Conservation (phyloP, 92 coral and sea anemone genomes). For the Umimayanthus chanpuru region DNA sequence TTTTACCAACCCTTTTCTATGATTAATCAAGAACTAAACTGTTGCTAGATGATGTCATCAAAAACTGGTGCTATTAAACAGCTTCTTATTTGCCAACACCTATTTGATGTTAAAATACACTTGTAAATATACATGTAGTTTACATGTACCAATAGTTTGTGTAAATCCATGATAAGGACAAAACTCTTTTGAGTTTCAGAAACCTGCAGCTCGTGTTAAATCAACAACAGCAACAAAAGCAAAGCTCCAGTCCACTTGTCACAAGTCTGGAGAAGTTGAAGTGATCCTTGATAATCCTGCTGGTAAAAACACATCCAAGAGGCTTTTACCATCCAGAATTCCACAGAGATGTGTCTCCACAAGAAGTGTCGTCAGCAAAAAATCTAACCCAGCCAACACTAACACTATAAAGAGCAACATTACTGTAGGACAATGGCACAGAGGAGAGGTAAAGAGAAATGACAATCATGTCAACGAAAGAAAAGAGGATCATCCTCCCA, state of each 20-base stretch:
- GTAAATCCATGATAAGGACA: not conserved
- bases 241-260: not conserved
- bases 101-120: too few species aligned
- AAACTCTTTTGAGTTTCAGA: conserved; percentile 3
- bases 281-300: not conserved
- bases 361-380: not conserved
- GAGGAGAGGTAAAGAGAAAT: not conserved
- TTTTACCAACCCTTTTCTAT: not conserved
- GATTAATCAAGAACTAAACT: not conserved
- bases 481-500: not conserved
- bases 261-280: not conserved
- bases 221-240: not conserved
- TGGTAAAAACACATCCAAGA: not conserved
- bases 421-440: not conserved
- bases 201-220: not conserved
- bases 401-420: not conserved
- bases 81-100: not conserved
- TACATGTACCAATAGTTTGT: not conserved
- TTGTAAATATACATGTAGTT: too few species aligned
- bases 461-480: not conserved
- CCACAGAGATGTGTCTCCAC: conserved; percentile 2
- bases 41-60: not conserved
- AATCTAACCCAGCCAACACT: not conserved
- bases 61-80: not conserved
- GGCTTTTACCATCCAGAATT: conserved; percentile 9